Conservation (phyloP, 2,797 vertebrate species). For the Tragelaphus eurycerus region DNA sequence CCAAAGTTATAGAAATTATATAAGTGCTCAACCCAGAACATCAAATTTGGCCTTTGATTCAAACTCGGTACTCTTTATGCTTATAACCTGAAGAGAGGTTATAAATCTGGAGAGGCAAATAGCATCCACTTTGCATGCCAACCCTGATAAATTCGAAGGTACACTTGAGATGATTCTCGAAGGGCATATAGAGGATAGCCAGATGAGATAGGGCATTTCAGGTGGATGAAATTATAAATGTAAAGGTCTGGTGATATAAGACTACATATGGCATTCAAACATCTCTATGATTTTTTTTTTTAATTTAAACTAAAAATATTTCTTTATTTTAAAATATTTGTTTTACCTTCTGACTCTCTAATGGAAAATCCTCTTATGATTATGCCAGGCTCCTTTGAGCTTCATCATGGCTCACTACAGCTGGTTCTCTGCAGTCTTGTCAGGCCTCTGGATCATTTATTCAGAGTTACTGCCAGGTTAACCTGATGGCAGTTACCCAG, state of each 20-base stretch:
- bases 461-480: conserved; percentile 46
- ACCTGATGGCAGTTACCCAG: conserved; percentile 21
- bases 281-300: not conserved
- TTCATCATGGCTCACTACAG: not conserved
- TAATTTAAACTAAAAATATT: not conserved
- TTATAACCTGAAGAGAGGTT: conserved; percentile 21
- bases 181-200: not conserved
- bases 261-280: not conserved
- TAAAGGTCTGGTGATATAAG: not conserved
- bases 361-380: conserved; percentile 2
- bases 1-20: not conserved
- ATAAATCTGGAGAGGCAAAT: conserved; percentile 38
- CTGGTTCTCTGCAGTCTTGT: conserved; percentile 20
- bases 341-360: not conserved
- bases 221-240: not conserved
- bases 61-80: not conserved
- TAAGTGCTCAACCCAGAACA: not conserved
- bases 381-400: conserved; percentile 10
- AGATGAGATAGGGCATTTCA: not conserved
- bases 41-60: conserved; percentile 39
- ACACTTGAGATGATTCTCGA: not conserved
- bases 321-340: not conserved
- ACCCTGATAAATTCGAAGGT: not conserved
- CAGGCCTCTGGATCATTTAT: conserved; percentile 40
- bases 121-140: not conserved